Base-by-base conservation (phyloP, 2,113 vertebrate species). In the Microtus montanus region DNA sequence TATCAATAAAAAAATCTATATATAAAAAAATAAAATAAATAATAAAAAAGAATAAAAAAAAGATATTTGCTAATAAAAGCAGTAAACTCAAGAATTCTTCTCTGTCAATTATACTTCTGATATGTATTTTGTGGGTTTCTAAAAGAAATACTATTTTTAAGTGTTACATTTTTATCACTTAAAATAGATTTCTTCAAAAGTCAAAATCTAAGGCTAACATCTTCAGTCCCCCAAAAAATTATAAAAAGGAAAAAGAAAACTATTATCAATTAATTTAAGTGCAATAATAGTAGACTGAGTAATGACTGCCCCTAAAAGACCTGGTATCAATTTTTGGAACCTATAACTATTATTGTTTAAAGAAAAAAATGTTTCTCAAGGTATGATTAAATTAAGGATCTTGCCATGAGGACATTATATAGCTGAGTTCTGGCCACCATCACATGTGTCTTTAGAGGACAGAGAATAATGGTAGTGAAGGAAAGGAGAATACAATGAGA, bases 131-230 rank as follows among this genome's bases (percentile, higher is more conserved):
- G 77, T 78, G 15, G 64, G 8, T 52, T 83, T 20, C 64, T 95
- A 61, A 87, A 3, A 74, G 77, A 93, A 70, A 87, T 47, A 8
- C 2, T 87, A 49, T 35, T 38, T 58, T 54, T 20, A 47, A 92
- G 33, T 70, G n/a, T 4, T 13, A 49, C 44, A 24, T 10, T 58
- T 83, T 92, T 68, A 49, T 94, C 33, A 5, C 5, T 93, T 84
- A 79, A 94, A 33, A 28, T 44, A 28, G 15, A 93, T 47, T 93
- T 93, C 22, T 70, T 94, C 19, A 82, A 66, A 94, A 85, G 11
- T 58, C 7, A 33, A 89, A 89, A 54, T 89, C 7, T 49, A 58
- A 78, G 24, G 3, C n/a, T 91, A 30, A 70, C 15, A 68, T 80
- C 19, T 44, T 20, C 5, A 77, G 33, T 66, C 3, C 26, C 26